phyloP scores from a whole-genome alignment of 2,113 vertebrate genomes.

The Hyperopisus bebe region DNA sequence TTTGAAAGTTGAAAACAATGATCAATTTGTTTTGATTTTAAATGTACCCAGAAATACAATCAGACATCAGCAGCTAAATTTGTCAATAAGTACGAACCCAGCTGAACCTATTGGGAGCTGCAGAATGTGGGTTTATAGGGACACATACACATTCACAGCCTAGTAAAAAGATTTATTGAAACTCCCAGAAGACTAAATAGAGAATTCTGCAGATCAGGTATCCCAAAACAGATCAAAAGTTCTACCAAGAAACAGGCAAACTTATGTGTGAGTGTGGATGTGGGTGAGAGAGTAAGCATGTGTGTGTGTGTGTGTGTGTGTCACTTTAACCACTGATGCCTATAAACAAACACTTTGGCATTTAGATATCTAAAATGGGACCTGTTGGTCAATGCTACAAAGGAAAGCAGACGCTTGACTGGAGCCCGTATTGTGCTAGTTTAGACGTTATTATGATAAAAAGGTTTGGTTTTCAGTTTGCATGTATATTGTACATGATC shows the following conservation, averaged over 20 bases:
- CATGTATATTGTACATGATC: too few relatives aligned
- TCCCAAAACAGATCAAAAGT: background rate
- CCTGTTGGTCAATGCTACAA: too few relatives aligned
- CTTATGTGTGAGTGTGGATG: too few relatives aligned
- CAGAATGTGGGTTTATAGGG: background rate
- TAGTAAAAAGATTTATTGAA: background rate
- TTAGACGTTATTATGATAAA: too few relatives aligned
- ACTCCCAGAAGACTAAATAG: background rate
- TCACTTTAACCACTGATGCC: too few relatives aligned
- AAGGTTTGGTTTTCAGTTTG: too few relatives aligned
- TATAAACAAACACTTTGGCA: too few relatives aligned
- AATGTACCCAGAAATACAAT: background rate
- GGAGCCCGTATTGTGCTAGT: too few relatives aligned
- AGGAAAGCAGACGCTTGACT: too few relatives aligned
- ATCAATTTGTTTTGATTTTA: background rate
- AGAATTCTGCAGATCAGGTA: background rate
- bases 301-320: too few relatives aligned
- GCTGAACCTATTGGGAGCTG: background rate
- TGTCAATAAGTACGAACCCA: background rate
- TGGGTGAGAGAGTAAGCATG: too few relatives aligned
- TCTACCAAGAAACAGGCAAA: background rate
- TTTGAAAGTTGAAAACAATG: background rate
- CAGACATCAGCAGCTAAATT: background rate
- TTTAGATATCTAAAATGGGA: too few relatives aligned
- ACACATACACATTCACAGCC: background rate